Percentiles rank a stretch among this genome's conserved stretches.
Conservation (phyloP, 2,113 vertebrate genomes). For the Chloroceryle aenea region DNA sequence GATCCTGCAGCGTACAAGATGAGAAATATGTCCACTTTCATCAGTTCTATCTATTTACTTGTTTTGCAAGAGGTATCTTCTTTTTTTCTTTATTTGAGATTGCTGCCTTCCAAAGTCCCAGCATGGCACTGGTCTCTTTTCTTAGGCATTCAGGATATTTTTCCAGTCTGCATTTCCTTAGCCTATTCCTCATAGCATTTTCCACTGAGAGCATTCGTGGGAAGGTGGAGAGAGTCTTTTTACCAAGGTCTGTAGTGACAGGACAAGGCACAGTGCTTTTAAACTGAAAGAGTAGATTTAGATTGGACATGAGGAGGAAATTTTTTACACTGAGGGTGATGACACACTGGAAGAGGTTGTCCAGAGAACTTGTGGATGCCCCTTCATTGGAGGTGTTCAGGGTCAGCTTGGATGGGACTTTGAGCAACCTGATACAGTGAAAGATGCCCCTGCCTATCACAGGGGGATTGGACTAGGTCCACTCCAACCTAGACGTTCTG, state of each 20-base stretch:
- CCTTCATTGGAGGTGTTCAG: neutral
- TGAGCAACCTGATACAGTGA: neutral
- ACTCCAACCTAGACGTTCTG: neutral
- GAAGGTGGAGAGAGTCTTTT: neutral
- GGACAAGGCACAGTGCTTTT: neutral
- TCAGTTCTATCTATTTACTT: neutral
- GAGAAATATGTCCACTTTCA: rapidly evolving
- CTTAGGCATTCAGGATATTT: neutral
- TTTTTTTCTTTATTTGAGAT: neutral
- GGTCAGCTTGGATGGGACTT: neutral
- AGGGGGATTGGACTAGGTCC: neutral
- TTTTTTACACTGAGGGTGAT: neutral
- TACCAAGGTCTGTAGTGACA: neutral
- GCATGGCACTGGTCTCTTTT: neutral
- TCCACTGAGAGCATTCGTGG: neutral
- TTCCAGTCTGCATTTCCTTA: neutral
- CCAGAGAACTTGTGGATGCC: neutral
- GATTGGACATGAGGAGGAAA: neutral
- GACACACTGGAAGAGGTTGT: neutral
- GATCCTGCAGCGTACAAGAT: neutral
- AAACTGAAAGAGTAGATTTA: neutral
- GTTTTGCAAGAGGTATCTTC: neutral
- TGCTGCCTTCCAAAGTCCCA: neutral
- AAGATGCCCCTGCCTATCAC: neutral
- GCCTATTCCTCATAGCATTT: neutral